phyloP scores from a whole-genome alignment of 1,140 invertebrate genomes.

The Cydia splendana region DNA sequence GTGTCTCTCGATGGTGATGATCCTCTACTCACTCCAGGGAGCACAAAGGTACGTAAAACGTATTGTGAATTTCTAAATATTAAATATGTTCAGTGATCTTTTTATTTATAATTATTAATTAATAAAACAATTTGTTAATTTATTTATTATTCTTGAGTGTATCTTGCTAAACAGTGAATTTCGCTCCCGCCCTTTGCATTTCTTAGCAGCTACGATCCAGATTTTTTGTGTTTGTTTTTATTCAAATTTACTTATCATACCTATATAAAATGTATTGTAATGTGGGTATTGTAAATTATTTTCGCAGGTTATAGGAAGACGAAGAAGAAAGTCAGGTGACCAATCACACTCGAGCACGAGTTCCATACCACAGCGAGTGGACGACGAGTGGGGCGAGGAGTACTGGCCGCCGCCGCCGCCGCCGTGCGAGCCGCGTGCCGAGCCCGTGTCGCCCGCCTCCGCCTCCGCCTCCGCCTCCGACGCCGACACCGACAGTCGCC shows the following conservation, averaged over 20 bases:
- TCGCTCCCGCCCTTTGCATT: no score
- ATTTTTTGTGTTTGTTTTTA: no score
- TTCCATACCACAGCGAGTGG: constrained; percentile 80
- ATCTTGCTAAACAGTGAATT: no score
- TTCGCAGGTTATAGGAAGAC: constrained; percentile 81
- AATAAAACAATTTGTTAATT: no score
- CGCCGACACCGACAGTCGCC: constrained; percentile 78
- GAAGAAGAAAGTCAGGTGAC: constrained; percentile 81
- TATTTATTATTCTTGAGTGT: no score
- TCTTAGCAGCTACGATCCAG: no score
- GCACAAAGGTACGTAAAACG: constrained; percentile 83
- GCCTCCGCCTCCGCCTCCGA: constrained; percentile 86
- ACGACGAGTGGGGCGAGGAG: constrained; percentile 77
- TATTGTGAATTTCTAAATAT: not conserved
- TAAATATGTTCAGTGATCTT: not conserved
- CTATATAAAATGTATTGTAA: not conserved
- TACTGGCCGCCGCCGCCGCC: constrained; percentile 86
- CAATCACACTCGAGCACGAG: constrained; percentile 81
- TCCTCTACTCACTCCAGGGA: constrained; percentile 85
- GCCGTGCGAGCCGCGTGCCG: constrained; percentile 53
- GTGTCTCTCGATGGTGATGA: constrained; percentile 86
- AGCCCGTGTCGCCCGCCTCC: constrained; percentile 84
- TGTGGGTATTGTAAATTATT: not conserved
- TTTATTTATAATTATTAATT: no score
- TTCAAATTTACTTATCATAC: no score